These are phyloP conservation scores for Cephus cinctus DNA, from an alignment of 1,140 invertebrate species.

Conservation along the genomic window DNA sequence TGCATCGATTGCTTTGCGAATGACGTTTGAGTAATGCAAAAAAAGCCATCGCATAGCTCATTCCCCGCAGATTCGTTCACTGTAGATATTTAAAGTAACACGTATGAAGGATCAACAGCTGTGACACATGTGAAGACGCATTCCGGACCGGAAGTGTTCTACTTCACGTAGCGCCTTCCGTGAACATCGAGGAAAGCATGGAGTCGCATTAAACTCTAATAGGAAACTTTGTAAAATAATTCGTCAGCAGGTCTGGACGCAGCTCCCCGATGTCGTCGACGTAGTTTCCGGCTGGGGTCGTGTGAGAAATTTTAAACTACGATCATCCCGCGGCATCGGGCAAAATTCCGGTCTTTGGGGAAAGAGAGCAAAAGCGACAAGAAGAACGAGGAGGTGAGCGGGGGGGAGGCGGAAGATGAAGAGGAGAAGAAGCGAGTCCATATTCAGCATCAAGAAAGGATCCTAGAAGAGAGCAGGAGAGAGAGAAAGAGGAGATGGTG, in stretches of 20 bases:
- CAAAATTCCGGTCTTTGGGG: no score
- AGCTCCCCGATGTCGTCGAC: conserved; percentile 15
- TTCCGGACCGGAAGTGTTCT: no score
- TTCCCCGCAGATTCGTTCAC: no score
- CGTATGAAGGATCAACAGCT: no score
- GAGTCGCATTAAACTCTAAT: conserved; percentile 23
- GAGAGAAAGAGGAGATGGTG: background rate
- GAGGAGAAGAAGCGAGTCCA: background rate
- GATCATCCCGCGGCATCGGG: conserved; percentile 31
- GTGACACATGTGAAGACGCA: no score
- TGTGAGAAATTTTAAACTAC: conserved; percentile 46
- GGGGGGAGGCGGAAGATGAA: conserved; percentile 14
- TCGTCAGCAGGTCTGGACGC: conserved; percentile 19
- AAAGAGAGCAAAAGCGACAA: conserved; percentile 25
- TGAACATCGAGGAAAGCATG: conserved; percentile 1
- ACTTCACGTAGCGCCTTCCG: no score
- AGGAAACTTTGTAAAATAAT: conserved; percentile 28
- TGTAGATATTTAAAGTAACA: no score
- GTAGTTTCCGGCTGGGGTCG: conserved; percentile 27
- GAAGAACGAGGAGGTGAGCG: conserved; percentile 26
- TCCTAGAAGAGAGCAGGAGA: conserved; percentile 16
- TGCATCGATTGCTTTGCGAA: no score
- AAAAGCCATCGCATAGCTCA: no score
- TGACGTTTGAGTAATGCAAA: no score
- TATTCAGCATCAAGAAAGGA: no score